Percentiles rank a stretch among this genome's conserved stretches.
These are phyloP conservation scores for Aldrovandia affinis DNA, from an alignment of 2,797 vertebrate species.

Conservation along the genomic window DNA sequence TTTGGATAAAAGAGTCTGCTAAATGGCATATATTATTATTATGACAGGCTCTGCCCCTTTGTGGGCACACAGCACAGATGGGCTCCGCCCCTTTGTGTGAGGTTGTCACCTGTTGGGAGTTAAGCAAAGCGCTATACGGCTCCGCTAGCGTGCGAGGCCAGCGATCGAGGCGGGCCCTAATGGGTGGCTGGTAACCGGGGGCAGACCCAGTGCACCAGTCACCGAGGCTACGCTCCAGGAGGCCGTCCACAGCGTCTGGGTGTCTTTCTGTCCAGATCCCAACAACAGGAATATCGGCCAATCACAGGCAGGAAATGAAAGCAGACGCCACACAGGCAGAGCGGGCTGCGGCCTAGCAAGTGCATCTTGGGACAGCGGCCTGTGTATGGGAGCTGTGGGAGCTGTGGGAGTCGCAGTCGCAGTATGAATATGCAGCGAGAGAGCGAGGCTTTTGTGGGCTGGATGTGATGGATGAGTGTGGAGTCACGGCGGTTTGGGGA, in stretches of 20 bases:
- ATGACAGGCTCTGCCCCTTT: neutral
- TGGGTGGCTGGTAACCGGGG: neutral
- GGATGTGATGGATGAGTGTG: conserved; percentile 59
- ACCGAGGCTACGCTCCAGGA: neutral
- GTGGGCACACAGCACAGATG: neutral
- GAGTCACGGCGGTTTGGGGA: conserved; percentile 41
- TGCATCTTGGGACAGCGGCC: conserved; percentile 5
- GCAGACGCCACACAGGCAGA: neutral
- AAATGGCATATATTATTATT: no score
- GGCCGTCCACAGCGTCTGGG: neutral
- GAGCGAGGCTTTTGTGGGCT: conserved; percentile 35
- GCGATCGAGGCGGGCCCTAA: neutral
- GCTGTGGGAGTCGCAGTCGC: neutral
- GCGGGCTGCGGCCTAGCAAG: neutral
- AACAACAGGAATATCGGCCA: neutral
- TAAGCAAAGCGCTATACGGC: no score
- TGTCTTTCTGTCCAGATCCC: neutral
- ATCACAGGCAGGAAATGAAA: conserved; percentile 1
- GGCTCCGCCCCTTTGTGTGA: neutral
- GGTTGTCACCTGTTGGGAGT: neutral
- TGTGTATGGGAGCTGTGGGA: conserved; percentile 19
- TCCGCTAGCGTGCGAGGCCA: neutral
- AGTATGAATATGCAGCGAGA: conserved; percentile 31
- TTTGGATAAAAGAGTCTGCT: no score
- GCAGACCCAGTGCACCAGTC: neutral